Base-by-base conservation (phyloP, 1,140 invertebrate genomes). In the Lucilia sericata region DNA sequence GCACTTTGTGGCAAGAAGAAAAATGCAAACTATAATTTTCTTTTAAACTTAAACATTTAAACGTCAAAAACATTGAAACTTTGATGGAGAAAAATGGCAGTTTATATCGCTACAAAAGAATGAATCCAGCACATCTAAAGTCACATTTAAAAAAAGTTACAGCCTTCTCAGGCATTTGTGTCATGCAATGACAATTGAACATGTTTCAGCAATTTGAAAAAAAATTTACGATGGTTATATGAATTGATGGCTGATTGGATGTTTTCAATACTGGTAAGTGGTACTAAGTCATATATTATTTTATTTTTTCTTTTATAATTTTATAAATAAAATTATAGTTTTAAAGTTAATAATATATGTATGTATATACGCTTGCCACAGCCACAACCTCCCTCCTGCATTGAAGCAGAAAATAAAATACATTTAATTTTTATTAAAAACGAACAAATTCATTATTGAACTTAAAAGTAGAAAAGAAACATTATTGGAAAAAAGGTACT, bases 241-340 rank as follows among this genome's bases (percentile, higher is more conserved):
- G 42, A 42, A 42, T 42, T 42, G 42, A 42, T 60, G 55, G n/a
- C 14, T 60, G 55, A 60, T 42, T 42, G 42, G 42, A 42, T 42
- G 42, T 42, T 42, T 42, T 42, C 42, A 42, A 42, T 42, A 7
- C 42, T 42, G 42, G 42, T 42, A 42, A 42, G 7, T 42, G 42
- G 42, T 42, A 42, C 42, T 42, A 42, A 42, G 42, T 42, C 42
- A 42, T 42, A 42, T 42, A 42, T 42, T 42, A 42, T 42, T 42
- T 60, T n/a, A 60, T 60, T 60, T 60, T n/a, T 17, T 60, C 14
- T 42, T 42, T 42, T 10, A 42, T 42, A 30, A 30, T 30, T 30
- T 60, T 60, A n/a, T 60, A 60, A n/a, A 60, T 60, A 17, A 60
- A 60, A 60, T 60, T 60, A 60, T 60, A 60, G 55, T 60, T 60